These are phyloP conservation scores for Podargus strigoides DNA, from an alignment of 2,797 vertebrate genomes.

Conservation along the genomic window DNA sequence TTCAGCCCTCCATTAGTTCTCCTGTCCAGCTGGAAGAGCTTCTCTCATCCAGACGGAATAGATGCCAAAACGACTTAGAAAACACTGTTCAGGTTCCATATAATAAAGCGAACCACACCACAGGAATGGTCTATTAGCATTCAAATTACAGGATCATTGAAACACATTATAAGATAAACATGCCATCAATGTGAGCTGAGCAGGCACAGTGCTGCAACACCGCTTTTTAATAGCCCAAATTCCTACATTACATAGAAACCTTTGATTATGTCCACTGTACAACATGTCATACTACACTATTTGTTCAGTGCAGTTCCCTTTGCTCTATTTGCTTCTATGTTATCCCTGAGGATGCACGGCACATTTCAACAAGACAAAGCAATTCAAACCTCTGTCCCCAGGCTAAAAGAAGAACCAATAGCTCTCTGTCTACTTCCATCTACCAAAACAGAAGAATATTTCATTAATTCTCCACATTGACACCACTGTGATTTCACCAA, in stretches of 20 bases:
- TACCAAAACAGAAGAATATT: neutral
- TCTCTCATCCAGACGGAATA: neutral
- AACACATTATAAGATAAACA: neutral
- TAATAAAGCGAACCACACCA: neutral
- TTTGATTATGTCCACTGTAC: neutral
- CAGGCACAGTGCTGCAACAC: neutral
- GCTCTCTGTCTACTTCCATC: neutral
- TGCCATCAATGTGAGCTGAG: neutral
- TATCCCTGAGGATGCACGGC: neutral
- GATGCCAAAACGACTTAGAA: neutral
- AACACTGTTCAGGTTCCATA: neutral
- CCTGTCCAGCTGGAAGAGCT: neutral
- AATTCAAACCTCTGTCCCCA: neutral
- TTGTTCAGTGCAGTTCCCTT: neutral
- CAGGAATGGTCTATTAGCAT: conserved; percentile 7
- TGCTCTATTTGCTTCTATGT: neutral
- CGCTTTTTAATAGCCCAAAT: neutral
- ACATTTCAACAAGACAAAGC: neutral
- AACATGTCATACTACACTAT: neutral
- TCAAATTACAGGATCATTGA: neutral
- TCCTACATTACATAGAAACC: neutral
- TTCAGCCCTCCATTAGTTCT: neutral
- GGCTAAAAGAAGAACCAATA: neutral
- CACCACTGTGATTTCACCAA: neutral
- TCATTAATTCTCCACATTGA: neutral